phyloP scores from a whole-genome alignment of 2,113 vertebrate genomes.

The Corythornis madagascariensis region DNA sequence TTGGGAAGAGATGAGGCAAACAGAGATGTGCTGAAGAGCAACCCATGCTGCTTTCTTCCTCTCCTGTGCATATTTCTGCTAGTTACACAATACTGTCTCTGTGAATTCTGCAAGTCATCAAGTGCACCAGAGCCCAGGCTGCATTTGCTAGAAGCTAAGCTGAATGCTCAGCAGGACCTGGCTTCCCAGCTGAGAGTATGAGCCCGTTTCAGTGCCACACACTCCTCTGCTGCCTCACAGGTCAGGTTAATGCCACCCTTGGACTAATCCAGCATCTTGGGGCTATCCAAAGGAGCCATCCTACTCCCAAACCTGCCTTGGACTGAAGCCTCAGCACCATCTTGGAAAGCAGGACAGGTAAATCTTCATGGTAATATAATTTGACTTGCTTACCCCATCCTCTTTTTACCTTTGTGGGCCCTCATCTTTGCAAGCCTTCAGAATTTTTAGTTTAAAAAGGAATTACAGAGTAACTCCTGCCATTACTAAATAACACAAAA shows the following conservation, averaged over 20 bases:
- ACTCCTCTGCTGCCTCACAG: background rate
- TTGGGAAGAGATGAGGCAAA: background rate
- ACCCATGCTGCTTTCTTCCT: background rate
- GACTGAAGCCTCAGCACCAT: accelerated
- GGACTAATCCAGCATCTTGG: background rate
- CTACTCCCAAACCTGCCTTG: background rate
- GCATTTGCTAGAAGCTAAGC: background rate
- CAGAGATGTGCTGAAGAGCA: background rate
- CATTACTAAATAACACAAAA: slow-evolving; percentile 38
- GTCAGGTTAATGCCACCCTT: background rate
- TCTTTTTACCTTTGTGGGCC: background rate
- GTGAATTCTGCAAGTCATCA: slow-evolving; percentile 40
- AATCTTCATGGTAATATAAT: background rate
- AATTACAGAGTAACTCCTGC: background rate
- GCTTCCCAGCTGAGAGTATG: background rate
- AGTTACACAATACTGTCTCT: background rate
- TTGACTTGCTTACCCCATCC: background rate
- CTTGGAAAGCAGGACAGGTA: background rate
- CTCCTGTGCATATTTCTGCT: background rate
- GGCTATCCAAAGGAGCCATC: background rate
- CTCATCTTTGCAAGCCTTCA: background rate
- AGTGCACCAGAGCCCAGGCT: background rate
- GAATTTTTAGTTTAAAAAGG: background rate
- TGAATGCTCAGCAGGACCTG: accelerated
- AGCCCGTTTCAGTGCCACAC: background rate